phyloP scores from a whole-genome alignment of 92 coral and sea anemone species.

The Phymanthus crucifer region DNA sequence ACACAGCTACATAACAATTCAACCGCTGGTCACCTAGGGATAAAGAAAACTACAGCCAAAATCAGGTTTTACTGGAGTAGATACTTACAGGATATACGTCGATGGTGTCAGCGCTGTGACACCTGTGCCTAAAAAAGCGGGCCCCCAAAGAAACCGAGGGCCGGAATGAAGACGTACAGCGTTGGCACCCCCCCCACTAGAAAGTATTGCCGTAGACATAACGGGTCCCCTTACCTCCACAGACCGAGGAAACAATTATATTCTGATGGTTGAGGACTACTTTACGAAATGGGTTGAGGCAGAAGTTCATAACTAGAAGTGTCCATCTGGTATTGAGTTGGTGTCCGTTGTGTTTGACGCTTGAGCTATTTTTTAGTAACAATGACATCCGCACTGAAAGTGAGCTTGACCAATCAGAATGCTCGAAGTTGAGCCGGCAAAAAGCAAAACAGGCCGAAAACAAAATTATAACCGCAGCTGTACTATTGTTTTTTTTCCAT shows the following conservation, averaged over 20 bases:
- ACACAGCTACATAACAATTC: slow-evolving; percentile 25
- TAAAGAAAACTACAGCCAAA: slow-evolving; percentile 20
- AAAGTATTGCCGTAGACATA: slow-evolving; percentile 34
- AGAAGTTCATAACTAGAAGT: too few species aligned
- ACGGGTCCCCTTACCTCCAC: slow-evolving; percentile 26
- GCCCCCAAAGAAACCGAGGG: slow-evolving; percentile 19
- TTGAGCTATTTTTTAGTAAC: too few species aligned
- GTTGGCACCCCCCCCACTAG: slow-evolving; percentile 39
- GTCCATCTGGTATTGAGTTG: too few species aligned
- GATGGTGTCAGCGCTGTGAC: slow-evolving; percentile 37
- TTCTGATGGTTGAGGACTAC: slow-evolving; percentile 35
- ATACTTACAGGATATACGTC: slow-evolving; percentile 24
- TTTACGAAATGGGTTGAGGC: slow-evolving; percentile 33
- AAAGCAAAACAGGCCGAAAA: too few species aligned
- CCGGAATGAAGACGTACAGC: slow-evolving; percentile 34
- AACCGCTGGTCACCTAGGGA: slow-evolving; percentile 46
- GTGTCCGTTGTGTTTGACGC: too few species aligned
- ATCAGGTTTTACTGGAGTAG: slow-evolving; percentile 41
- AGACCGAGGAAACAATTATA: slow-evolving; percentile 32
- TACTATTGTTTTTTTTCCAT: too few species aligned
- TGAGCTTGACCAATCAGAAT: too few species aligned
- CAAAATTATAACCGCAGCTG: too few species aligned
- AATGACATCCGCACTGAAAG: too few species aligned
- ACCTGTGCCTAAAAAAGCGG: slow-evolving; percentile 24
- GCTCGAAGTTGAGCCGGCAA: too few species aligned